Percentiles rank a stretch among this genome's conserved stretches.
These are phyloP conservation scores for Trimorus sp. DNA, from an alignment of 2,888 invertebrate species.

Conservation along the genomic window DNA sequence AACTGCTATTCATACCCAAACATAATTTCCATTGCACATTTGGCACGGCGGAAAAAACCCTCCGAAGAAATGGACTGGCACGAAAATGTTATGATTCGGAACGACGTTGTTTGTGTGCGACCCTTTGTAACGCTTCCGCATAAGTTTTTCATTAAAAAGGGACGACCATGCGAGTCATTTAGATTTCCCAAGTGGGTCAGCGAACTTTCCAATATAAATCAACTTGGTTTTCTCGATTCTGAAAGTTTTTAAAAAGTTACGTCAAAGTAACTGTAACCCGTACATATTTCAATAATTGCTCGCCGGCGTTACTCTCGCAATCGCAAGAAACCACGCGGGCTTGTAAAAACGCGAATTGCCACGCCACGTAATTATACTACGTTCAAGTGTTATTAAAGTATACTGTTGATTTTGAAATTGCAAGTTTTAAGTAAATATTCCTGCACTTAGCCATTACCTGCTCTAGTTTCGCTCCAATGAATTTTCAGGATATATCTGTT, in stretches of 20 bases:
- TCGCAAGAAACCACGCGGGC: background rate
- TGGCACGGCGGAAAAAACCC: too few relatives aligned
- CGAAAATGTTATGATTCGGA: slow-evolving; percentile 23
- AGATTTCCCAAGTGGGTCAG: slow-evolving; percentile 44
- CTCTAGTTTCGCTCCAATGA: slow-evolving; percentile 59
- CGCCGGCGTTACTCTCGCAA: background rate
- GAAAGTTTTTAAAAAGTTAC: slow-evolving; percentile 35
- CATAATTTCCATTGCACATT: too few relatives aligned
- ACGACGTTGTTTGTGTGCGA: slow-evolving; percentile 26
- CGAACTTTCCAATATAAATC: slow-evolving; percentile 45
- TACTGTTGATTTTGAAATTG: slow-evolving; percentile 52
- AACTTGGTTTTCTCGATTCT: slow-evolving; percentile 26
- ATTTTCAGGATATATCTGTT: slow-evolving; percentile 61
- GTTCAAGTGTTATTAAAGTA: slow-evolving; percentile 41
- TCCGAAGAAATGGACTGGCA: slow-evolving; percentile 14
- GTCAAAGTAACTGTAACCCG: slow-evolving; percentile 13
- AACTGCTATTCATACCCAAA: too few relatives aligned
- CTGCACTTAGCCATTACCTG: slow-evolving; percentile 58
- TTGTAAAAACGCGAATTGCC: slow-evolving; percentile 6
- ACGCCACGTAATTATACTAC: slow-evolving; percentile 18
- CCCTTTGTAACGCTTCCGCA: slow-evolving; percentile 6
- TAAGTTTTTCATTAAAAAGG: slow-evolving; percentile 40
- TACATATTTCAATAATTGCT: slow-evolving; percentile 36
- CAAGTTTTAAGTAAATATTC: slow-evolving; percentile 64
- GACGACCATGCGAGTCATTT: slow-evolving; percentile 34